These are phyloP conservation scores for Eristalis tenax DNA, from an alignment of 2,888 invertebrate species.

Conservation along the genomic window DNA sequence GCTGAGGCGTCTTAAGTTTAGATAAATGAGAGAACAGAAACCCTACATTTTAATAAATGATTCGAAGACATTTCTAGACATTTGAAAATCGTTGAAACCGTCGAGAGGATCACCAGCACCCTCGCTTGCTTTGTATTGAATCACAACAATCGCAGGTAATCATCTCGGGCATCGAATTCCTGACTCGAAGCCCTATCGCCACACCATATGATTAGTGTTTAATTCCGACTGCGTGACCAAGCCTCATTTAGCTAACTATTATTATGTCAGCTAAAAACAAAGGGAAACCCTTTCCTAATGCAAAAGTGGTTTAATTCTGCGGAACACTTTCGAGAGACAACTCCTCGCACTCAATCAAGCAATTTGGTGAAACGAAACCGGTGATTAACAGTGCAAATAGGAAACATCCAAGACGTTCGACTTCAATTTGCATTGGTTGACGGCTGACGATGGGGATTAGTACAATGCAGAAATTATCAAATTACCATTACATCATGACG, in stretches of 20 bases:
- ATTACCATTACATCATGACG: conserved; percentile 29
- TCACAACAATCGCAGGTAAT: neutral
- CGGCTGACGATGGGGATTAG: neutral
- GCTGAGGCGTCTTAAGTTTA: too few species aligned
- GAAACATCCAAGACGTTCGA: neutral
- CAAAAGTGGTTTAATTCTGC: neutral
- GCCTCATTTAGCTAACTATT: neutral
- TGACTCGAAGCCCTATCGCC: neutral
- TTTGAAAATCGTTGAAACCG: too few species aligned
- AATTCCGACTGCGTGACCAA: neutral
- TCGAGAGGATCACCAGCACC: too few species aligned
- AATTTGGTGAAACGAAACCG: neutral
- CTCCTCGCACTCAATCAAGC: neutral
- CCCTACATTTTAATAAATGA: too few species aligned
- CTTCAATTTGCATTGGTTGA: neutral
- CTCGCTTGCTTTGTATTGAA: too few species aligned
- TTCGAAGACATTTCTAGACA: too few species aligned
- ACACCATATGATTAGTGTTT: neutral
- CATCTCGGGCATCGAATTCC: neutral
- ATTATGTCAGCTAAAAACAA: neutral
- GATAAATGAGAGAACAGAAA: too few species aligned
- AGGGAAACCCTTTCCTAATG: neutral
- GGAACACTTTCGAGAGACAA: neutral
- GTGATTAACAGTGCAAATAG: neutral
- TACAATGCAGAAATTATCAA: conserved; percentile 11